phyloP scores from a whole-genome alignment of 2,797 vertebrate genomes.

The Nyctalus aviator region DNA sequence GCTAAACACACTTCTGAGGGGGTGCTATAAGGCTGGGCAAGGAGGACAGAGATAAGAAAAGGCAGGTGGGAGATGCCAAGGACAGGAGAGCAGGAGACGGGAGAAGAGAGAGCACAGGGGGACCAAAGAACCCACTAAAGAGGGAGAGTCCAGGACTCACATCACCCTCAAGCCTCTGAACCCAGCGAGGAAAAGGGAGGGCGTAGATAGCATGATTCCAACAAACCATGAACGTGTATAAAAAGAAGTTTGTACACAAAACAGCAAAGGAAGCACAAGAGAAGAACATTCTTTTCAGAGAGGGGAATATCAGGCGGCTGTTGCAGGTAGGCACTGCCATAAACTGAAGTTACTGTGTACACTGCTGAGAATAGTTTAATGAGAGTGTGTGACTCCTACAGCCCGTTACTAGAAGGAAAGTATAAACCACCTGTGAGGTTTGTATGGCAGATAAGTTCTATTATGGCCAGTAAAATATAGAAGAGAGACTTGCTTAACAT shows the following conservation, averaged over 20 bases:
- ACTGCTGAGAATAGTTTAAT: not conserved
- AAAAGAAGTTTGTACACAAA: not conserved
- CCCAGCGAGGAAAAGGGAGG: not conserved
- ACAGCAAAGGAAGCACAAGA: conserved; percentile 21
- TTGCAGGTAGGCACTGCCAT: not conserved
- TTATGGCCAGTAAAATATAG: not conserved
- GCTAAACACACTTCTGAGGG: not conserved
- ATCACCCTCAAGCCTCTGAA: not conserved
- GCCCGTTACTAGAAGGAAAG: not conserved
- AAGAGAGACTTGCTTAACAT: conserved; percentile 33
- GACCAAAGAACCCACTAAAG: not conserved
- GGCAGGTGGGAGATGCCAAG: not conserved
- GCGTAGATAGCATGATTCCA: not conserved
- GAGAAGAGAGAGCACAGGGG: not conserved
- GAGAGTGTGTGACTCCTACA: not conserved
- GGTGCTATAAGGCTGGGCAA: not conserved
- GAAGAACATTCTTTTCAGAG: not conserved
- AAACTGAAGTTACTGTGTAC: not conserved
- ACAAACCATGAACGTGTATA: not conserved
- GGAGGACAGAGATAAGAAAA: not conserved
- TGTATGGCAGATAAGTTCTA: not conserved
- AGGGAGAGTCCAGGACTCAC: not conserved
- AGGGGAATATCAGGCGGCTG: not conserved
- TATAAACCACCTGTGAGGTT: not conserved
- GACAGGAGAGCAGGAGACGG: not conserved